phyloP scores from a whole-genome alignment of 2,797 vertebrate species.

The Silurus aristotelis region DNA sequence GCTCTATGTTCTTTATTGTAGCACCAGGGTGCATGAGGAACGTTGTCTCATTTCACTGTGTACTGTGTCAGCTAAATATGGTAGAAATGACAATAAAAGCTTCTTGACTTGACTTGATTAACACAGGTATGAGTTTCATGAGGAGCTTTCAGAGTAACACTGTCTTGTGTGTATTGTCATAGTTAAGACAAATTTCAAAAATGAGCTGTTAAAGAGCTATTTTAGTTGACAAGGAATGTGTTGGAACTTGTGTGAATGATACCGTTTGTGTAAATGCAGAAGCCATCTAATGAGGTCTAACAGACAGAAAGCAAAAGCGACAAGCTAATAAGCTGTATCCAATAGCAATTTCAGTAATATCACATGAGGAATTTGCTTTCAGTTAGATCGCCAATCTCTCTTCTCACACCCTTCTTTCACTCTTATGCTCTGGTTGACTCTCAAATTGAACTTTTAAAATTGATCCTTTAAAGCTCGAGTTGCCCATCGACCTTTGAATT shows the following conservation, averaged over 20 bases:
- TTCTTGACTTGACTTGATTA: neutral
- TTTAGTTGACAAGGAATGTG: slow-evolving; percentile 10
- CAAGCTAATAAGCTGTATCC: slow-evolving; percentile 56
- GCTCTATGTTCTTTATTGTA: too few species aligned
- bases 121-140: slow-evolving; percentile 1
- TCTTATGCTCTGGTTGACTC: too few species aligned
- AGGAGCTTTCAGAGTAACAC: slow-evolving; percentile 7
- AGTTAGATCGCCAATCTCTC: slow-evolving; percentile 29
- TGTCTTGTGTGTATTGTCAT: neutral
- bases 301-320: slow-evolving; percentile 50
- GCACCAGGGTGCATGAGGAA: too few species aligned
- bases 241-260: slow-evolving; percentile 15
- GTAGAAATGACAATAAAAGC: too few species aligned
- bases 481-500: neutral
- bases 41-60: too few species aligned
- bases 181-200: neutral
- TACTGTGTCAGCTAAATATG: too few species aligned
- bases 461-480: neutral
- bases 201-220: neutral
- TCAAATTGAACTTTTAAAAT: slow-evolving; percentile 6
- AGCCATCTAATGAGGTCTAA: slow-evolving; percentile 30
- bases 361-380: slow-evolving; percentile 48
- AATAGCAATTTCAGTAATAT: slow-evolving; percentile 57
- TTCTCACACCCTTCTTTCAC: neutral
- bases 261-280: slow-evolving; percentile 18